A percentile compares a stretch with the other conserved stretches of the same genome.
These are phyloP conservation scores for Tenthredo distinguenda DNA, from an alignment of 2,888 invertebrate species.

Conservation along the genomic window DNA sequence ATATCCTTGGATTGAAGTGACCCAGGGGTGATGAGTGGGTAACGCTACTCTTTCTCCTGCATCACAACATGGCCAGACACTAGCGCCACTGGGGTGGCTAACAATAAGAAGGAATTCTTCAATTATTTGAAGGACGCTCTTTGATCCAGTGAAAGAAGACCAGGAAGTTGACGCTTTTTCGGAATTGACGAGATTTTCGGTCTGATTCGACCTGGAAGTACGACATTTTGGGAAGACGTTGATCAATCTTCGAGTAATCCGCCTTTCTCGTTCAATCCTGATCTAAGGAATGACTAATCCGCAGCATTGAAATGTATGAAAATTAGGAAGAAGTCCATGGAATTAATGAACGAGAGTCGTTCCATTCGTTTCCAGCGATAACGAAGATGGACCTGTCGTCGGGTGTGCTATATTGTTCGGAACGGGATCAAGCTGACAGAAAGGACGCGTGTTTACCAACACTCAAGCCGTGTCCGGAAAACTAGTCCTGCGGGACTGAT, in stretches of 20 bases:
- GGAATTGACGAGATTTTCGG: background rate
- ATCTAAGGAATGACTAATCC: too few relatives aligned
- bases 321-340: background rate
- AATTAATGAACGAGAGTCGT: background rate
- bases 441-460: slow-evolving; percentile 30
- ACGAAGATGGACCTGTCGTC: slow-evolving; percentile 10
- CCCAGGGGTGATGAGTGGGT: slow-evolving; percentile 61
- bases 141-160: background rate
- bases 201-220: background rate
- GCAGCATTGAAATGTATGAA: background rate
- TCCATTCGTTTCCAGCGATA: background rate
- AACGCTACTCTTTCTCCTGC: slow-evolving; percentile 69
- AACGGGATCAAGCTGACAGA: background rate
- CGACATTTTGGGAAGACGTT: background rate
- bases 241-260: background rate
- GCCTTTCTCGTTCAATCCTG: background rate
- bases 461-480: slow-evolving; percentile 26
- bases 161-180: background rate
- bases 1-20: slow-evolving; percentile 66
- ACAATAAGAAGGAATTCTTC: slow-evolving; percentile 6
- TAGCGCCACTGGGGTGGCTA: background rate
- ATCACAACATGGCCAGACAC: background rate
- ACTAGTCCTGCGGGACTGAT: slow-evolving; percentile 74
- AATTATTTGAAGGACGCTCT: background rate
- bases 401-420: background rate